Evolutionary conservation across 2,113 vertebrate species (phyloP).

Genomic region (Phoxinus phoxinus): DNA sequence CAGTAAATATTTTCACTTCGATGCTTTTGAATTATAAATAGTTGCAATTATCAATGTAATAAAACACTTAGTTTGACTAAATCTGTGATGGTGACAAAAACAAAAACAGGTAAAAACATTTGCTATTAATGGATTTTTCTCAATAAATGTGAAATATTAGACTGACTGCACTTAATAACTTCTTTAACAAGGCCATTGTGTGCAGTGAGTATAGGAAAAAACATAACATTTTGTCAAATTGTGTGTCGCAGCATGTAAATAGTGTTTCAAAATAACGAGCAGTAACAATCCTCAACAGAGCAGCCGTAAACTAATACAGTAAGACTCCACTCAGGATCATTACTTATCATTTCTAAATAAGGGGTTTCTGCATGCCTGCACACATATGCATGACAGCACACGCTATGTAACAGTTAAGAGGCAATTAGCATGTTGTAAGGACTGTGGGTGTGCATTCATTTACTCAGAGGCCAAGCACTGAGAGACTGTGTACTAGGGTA

Average conservation of each 20-base stretch:
- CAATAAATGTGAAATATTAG: neutral
- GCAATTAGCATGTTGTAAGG: slow-evolving; percentile 64
- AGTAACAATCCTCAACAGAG: slow-evolving; percentile 11
- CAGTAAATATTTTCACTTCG: neutral
- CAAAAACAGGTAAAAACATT: neutral
- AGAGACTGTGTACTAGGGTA: slow-evolving; percentile 31
- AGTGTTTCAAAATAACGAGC: neutral
- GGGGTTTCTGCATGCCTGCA: slow-evolving; percentile 20
- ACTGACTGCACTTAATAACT: neutral
- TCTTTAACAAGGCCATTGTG: neutral
- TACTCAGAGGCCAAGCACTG: slow-evolving; percentile 34
- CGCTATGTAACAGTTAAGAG: slow-evolving; percentile 56
- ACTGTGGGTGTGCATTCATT: slow-evolving; percentile 36
- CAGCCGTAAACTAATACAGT: slow-evolving; percentile 6
- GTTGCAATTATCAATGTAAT: neutral
- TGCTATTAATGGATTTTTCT: neutral
- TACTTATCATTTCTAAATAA: slow-evolving; percentile 32
- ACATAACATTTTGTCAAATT: neutral
- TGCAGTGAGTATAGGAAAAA: neutral
- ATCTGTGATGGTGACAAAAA: neutral
- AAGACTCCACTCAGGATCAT: slow-evolving; percentile 28
- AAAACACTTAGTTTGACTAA: neutral
- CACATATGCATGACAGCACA: slow-evolving; percentile 58
- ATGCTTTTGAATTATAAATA: neutral
- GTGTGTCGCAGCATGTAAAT: slow-evolving; percentile 14